Conservation (phyloP, 2,797 vertebrate genomes). For the Acipenser ruthenus region DNA sequence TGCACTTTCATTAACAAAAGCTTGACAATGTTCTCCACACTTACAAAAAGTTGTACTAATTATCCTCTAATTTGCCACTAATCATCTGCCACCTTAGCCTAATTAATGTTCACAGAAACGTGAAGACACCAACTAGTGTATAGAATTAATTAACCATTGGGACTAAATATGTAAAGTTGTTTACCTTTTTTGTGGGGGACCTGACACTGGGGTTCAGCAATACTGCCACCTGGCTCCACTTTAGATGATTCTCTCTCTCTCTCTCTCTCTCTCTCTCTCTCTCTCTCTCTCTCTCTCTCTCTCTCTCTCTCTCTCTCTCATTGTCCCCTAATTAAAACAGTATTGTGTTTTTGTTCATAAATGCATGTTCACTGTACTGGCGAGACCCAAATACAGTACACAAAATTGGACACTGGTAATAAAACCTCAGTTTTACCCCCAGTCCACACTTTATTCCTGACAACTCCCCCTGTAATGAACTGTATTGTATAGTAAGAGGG, state of each 20-base stretch:
- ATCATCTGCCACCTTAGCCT: slow-evolving; percentile 62
- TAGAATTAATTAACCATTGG: slow-evolving; percentile 46
- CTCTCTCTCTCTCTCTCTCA: not conserved
- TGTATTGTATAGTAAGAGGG: too few relatives aligned
- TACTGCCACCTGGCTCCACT: too few relatives aligned
- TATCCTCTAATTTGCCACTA: slow-evolving; percentile 63
- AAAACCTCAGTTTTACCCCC: too few relatives aligned
- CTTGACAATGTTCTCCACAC: slow-evolving; percentile 48
- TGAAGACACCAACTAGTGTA: slow-evolving; percentile 49
- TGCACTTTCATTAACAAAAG: slow-evolving; percentile 33
- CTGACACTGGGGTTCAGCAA: not conserved
- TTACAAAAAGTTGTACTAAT: slow-evolving; percentile 43
- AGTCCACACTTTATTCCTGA: too few relatives aligned
- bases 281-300: slow-evolving; percentile 8
- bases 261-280: slow-evolving; percentile 31
- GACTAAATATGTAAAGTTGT: slow-evolving; percentile 5
- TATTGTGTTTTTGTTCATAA: too few relatives aligned
- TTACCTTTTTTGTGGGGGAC: slow-evolving; percentile 1
- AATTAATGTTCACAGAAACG: slow-evolving; percentile 60
- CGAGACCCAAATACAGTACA: too few relatives aligned
- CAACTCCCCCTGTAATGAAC: too few relatives aligned
- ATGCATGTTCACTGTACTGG: too few relatives aligned
- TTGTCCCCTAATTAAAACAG: too few relatives aligned
- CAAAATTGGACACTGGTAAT: too few relatives aligned
- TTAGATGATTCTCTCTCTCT: slow-evolving; percentile 1